A percentile compares a stretch with the other conserved stretches of the same genome.
Conservation (phyloP, 2,113 vertebrate species). For the Theristicus caerulescens region DNA sequence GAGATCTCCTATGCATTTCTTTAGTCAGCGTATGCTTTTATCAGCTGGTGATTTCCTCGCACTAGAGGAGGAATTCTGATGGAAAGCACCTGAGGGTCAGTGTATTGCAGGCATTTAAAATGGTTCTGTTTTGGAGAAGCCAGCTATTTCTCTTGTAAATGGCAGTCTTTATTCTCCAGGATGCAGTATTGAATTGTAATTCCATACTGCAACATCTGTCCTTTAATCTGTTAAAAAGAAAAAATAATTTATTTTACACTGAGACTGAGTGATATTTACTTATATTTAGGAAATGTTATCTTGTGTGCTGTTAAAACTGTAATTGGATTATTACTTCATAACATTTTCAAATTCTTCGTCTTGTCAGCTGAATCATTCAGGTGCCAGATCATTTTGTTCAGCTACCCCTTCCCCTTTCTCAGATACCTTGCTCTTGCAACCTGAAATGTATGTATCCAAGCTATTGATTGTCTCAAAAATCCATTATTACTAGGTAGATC, state of each 20-base stretch:
- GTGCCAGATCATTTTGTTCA: background rate
- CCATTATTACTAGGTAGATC: background rate
- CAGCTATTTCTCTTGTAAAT: background rate
- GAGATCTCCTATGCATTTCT: background rate
- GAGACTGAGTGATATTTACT: background rate
- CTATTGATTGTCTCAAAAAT: background rate
- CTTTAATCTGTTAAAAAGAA: background rate
- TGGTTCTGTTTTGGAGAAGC: background rate
- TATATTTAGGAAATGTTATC: background rate
- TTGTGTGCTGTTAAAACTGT: background rate
- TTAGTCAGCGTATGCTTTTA: background rate
- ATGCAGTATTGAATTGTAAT: background rate
- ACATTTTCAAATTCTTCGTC: background rate
- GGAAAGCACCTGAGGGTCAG: background rate
- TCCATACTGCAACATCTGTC: background rate
- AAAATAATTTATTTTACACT: background rate
- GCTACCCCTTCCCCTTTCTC: background rate
- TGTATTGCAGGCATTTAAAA: background rate
- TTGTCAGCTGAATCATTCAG: background rate
- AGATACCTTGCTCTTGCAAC: background rate
- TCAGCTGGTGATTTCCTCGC: background rate
- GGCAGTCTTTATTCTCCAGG: background rate
- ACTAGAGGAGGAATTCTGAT: background rate
- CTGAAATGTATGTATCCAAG: background rate
- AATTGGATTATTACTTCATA: background rate